phyloP scores from a whole-genome alignment of 2,797 vertebrate species.

The Chloroceryle inda region DNA sequence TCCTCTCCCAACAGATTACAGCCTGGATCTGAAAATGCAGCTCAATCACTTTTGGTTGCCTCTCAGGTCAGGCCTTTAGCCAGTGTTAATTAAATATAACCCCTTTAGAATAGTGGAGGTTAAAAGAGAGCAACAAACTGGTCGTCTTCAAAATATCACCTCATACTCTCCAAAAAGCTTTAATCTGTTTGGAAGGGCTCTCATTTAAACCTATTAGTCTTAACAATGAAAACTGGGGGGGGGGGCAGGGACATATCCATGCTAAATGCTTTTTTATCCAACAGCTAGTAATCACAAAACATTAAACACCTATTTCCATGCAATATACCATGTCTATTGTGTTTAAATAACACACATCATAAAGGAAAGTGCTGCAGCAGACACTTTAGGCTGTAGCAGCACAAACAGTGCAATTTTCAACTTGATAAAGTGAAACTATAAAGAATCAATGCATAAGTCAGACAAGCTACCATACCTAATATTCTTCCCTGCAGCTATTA shows the following conservation, averaged over 20 bases:
- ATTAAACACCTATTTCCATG: slow-evolving; percentile 58
- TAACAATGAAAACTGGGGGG: slow-evolving; percentile 49
- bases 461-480: slow-evolving; percentile 55
- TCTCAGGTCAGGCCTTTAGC: slow-evolving; percentile 90
- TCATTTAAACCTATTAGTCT: slow-evolving; percentile 17
- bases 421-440: slow-evolving; percentile 71
- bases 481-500: slow-evolving; percentile 43
- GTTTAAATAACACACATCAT: slow-evolving; percentile 66
- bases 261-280: slow-evolving; percentile 30
- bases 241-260: background rate
- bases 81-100: slow-evolving; percentile 94
- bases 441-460: slow-evolving; percentile 41
- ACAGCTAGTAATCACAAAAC: slow-evolving; percentile 52
- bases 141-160: slow-evolving; percentile 67
- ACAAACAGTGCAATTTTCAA: slow-evolving; percentile 56
- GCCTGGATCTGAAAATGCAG: slow-evolving; percentile 84
- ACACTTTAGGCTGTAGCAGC: slow-evolving; percentile 58
- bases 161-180: slow-evolving; percentile 38
- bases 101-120: slow-evolving; percentile 87
- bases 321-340: slow-evolving; percentile 56
- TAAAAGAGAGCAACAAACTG: slow-evolving; percentile 82
- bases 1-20: slow-evolving; percentile 82
- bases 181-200: slow-evolving; percentile 25
- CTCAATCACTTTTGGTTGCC: slow-evolving; percentile 85
- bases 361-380: slow-evolving; percentile 65